Conservation (phyloP, 37 sponge, comb jelly and placozoan species). For the Beroe forskalii region DNA sequence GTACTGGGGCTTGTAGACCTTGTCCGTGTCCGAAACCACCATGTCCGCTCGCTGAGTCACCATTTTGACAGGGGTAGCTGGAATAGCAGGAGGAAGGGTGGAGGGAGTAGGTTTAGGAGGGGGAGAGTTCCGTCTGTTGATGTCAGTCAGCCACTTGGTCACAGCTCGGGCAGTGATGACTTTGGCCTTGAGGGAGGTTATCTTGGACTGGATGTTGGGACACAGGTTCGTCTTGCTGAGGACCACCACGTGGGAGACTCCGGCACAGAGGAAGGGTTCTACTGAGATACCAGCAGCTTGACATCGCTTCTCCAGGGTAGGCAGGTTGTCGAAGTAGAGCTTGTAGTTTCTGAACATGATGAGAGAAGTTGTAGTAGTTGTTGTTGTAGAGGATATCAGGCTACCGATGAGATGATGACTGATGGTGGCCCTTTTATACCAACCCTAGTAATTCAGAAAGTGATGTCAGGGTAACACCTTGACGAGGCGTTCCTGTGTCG, state of each 20-base stretch:
- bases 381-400: too few relatives aligned
- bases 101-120: slow-evolving; percentile 28
- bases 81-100: background rate
- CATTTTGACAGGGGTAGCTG: background rate
- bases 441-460: background rate
- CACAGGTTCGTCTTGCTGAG: slow-evolving; percentile 33
- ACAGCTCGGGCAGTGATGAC: slow-evolving; percentile 23
- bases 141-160: slow-evolving; percentile 46
- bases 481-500: background rate
- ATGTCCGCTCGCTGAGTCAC: slow-evolving; percentile 18
- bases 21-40: background rate
- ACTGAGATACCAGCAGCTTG: slow-evolving; percentile 47
- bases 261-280: slow-evolving; percentile 61
- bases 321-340: slow-evolving; percentile 64
- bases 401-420: background rate
- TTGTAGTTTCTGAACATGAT: slow-evolving; percentile 53
- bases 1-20: slow-evolving; percentile 54
- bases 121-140: slow-evolving; percentile 6
- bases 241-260: slow-evolving; percentile 58
- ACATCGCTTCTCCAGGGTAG: slow-evolving; percentile 28
- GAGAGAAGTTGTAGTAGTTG: slow-evolving; percentile 14
- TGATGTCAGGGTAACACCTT: background rate
- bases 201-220: slow-evolving; percentile 17
- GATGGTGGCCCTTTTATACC: background rate
- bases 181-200: slow-evolving; percentile 32